Evolutionary conservation across 1,140 invertebrate species (phyloP), one percentile per base, ranked within the genome.

Genomic region (Formica exsecta): DNA sequence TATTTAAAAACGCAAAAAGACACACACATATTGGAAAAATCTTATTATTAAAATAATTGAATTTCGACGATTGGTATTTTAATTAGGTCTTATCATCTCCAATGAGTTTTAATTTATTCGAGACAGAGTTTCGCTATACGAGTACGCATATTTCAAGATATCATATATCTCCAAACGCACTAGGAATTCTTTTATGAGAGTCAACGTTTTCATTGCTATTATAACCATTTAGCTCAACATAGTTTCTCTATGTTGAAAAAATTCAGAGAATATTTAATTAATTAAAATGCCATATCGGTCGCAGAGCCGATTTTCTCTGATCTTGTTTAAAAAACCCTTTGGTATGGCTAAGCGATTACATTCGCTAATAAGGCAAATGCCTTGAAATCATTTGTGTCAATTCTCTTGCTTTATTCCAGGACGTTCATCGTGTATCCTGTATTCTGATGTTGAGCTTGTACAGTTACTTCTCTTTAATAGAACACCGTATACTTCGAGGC

Each of bases 231-330:
- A 41, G 5, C 54, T n/a, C 36, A 11, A 36, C 16, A 54, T 41
- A n/a, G 1, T 41, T 73, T 61, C 19, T 41, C 8, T 38, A 61
- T 11, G 1, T 25, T 71, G 5, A 61, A 25, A 71, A 0, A 73
- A 44, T 61, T 73, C n/a, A 25, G 38, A 59, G 29, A 83, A 83
- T 73, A 83, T 73, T 44, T 73, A 38, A n/a, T 19, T 57, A 32
- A 61, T 73, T 61, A 54, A 83, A 83, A 83, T 83, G 79, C 79
- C 25, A 13, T 7, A 57, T 32, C 32, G 3, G 32, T 32, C 79
- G 61, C 25, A 25, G 64, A 57, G 22, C 6, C 16, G 13, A 61
- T 73, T 61, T 16, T 73, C 38, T 83, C 38, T 48, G 25, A 38
- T n/a, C 3, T 61, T 51, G 25, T 62, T 38, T 13, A 54, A 44